A percentile compares a stretch with the other conserved stretches of the same genome.
phyloP scores from a whole-genome alignment of 2,888 invertebrate genomes.

The Argynnis bischoffii region DNA sequence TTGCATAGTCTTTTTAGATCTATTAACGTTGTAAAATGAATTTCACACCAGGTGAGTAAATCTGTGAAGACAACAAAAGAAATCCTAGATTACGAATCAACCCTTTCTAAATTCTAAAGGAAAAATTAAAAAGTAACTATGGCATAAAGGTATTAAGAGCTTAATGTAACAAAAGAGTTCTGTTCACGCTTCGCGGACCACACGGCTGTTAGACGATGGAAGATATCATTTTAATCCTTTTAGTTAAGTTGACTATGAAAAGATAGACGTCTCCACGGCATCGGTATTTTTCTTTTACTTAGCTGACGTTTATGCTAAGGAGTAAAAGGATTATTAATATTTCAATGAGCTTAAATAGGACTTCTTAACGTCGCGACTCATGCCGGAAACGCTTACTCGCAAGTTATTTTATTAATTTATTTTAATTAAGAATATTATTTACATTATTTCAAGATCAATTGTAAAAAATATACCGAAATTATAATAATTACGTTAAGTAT shows the following conservation, averaged over 20 bases:
- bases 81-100: slow-evolving; percentile 71
- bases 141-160: slow-evolving; percentile 80
- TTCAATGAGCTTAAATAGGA: slow-evolving; percentile 30
- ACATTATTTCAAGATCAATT: too few species aligned
- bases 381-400: not conserved
- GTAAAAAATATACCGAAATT: too few species aligned
- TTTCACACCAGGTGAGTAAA: slow-evolving; percentile 62
- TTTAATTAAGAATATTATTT: too few species aligned
- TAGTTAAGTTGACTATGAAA: slow-evolving; percentile 82
- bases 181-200: slow-evolving; percentile 78
- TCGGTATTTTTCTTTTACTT: slow-evolving; percentile 72
- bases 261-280: slow-evolving; percentile 73
- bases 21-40: slow-evolving; percentile 49
- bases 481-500: too few species aligned
- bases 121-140: slow-evolving; percentile 78
- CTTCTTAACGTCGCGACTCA: not conserved
- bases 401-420: too few species aligned
- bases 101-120: slow-evolving; percentile 70
- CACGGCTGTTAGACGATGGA: slow-evolving; percentile 79
- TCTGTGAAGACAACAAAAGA: slow-evolving; percentile 58
- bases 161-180: slow-evolving; percentile 79
- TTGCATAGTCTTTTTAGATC: slow-evolving; percentile 40
- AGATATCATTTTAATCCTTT: slow-evolving; percentile 83
- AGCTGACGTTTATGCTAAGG: slow-evolving; percentile 42
- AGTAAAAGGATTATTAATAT: slow-evolving; percentile 36